A percentile compares a stretch with the other conserved stretches of the same genome.
These are phyloP conservation scores for Anarhynchus alexandrinus DNA, from an alignment of 2,113 vertebrate genomes.

Conservation along the genomic window DNA sequence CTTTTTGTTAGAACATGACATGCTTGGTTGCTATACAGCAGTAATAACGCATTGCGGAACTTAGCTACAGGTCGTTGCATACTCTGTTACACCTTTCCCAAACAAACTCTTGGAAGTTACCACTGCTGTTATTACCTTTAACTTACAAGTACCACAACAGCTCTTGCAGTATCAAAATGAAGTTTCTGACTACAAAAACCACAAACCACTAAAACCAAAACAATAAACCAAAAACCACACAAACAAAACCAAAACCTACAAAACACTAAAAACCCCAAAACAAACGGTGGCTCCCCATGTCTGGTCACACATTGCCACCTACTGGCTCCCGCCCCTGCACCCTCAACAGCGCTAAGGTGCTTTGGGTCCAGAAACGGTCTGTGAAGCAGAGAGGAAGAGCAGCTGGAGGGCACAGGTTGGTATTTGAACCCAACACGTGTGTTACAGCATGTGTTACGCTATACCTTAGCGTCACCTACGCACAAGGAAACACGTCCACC, in stretches of 20 bases:
- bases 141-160: background rate
- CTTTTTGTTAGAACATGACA: background rate
- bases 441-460: no score
- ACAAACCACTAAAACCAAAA: background rate
- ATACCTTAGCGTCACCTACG: accelerated
- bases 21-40: background rate
- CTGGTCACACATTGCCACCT: slow-evolving; percentile 43
- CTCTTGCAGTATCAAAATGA: background rate
- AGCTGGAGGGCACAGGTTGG: background rate
- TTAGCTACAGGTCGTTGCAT: accelerated
- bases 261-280: background rate
- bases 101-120: background rate
- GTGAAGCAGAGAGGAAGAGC: background rate
- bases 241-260: background rate
- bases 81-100: background rate
- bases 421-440: accelerated
- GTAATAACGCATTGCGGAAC: background rate
- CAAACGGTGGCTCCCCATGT: accelerated
- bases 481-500: no score
- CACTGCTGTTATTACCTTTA: background rate
- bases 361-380: background rate
- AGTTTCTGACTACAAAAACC: background rate
- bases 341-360: background rate
- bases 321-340: background rate
- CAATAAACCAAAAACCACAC: no score